Evolutionary conservation across 2,888 invertebrate species (phyloP).

Genomic region (Chalcosyrphus nemorum): DNA sequence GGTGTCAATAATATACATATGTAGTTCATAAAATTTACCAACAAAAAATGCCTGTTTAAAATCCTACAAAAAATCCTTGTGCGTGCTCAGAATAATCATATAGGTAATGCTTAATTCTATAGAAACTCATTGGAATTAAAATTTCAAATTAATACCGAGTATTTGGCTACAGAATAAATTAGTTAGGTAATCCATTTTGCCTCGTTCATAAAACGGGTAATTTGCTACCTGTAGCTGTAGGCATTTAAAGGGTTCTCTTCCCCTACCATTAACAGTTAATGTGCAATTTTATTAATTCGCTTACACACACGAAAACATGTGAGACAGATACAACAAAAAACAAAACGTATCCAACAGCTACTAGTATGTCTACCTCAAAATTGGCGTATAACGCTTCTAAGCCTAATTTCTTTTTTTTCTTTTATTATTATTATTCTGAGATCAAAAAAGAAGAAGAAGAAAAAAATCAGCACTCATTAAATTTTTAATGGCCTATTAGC

Average conservation of each 20-base stretch:
- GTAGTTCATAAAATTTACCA: background rate
- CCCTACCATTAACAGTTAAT: conserved; percentile 2
- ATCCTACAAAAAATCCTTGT: background rate
- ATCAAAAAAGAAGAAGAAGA: background rate
- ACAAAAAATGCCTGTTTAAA: no score
- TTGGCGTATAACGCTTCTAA: background rate
- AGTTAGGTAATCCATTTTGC: background rate
- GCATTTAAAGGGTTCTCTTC: background rate
- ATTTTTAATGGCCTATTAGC: conserved; percentile 20
- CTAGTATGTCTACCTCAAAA: background rate
- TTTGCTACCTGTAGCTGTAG: background rate
- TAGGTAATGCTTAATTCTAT: background rate
- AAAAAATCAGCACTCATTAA: conserved; percentile 14
- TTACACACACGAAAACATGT: conserved; percentile 7
- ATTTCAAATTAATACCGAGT: background rate
- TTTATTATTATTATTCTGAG: background rate
- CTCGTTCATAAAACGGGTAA: background rate
- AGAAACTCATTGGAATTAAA: background rate
- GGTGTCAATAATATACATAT: background rate
- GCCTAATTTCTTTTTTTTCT: background rate
- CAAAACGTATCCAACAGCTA: background rate
- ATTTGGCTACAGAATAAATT: background rate
- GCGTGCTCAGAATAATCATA: background rate
- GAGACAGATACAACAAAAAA: no score
- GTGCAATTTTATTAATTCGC: conserved; percentile 14